Evolutionary conservation across 2,797 vertebrate genomes (phyloP).

Genomic region (Acanthopagrus latus): DNA sequence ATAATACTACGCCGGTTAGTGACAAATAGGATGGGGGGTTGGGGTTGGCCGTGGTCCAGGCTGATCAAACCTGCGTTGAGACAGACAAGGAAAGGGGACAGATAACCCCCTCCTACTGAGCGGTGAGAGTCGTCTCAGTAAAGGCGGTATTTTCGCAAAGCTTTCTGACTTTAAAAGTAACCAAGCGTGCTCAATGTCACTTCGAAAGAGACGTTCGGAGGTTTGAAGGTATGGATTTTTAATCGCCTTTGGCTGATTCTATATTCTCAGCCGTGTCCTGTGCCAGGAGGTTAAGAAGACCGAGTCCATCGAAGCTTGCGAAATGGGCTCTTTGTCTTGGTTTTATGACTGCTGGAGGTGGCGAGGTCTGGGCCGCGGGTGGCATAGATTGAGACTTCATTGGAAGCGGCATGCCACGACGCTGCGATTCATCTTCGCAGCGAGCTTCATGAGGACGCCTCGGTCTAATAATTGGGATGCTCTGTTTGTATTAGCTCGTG

Average conservation of each 20-base stretch:
- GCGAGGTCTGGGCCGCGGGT: constrained; percentile 34
- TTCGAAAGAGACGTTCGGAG: constrained; percentile 30
- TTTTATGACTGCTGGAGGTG: constrained; percentile 60
- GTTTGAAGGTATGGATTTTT: constrained; percentile 45
- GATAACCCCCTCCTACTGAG: constrained; percentile 39
- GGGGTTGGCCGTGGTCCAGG: constrained; percentile 47
- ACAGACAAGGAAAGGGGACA: constrained; percentile 55
- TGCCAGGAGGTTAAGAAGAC: constrained; percentile 59
- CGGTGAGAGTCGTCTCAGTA: constrained; percentile 21
- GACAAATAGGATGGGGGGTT: constrained; percentile 60
- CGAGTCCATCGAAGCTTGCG: constrained; percentile 54
- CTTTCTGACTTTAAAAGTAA: too few relatives aligned
- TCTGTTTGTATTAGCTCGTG: constrained; percentile 51
- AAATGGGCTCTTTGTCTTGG: constrained; percentile 59
- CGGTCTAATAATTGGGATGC: constrained; percentile 38
- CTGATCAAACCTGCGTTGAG: constrained; percentile 53
- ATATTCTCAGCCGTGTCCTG: constrained; percentile 39
- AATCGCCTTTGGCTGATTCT: constrained; percentile 58
- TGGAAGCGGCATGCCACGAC: constrained; percentile 29
- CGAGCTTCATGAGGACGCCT: constrained; percentile 24
- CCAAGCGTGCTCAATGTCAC: constrained; percentile 20
- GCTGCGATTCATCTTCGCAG: constrained; percentile 41
- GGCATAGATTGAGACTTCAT: constrained; percentile 59
- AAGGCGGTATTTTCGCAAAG: constrained; percentile 9
- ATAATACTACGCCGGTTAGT: constrained; percentile 67